These are phyloP conservation scores for Helleia helle DNA, from an alignment of 2,888 invertebrate species.

Conservation along the genomic window DNA sequence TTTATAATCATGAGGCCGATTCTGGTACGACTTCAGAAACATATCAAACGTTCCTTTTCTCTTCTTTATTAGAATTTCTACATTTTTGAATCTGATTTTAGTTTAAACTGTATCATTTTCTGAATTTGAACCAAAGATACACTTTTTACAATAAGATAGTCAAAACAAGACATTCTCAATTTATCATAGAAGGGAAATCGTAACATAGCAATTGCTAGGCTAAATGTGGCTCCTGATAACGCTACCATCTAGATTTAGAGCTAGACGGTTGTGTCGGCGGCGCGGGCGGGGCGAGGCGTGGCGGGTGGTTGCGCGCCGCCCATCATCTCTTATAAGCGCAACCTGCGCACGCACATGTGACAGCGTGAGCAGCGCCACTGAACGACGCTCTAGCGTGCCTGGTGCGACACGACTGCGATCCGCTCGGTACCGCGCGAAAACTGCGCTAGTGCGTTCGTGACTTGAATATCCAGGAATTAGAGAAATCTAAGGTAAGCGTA, in stretches of 20 bases:
- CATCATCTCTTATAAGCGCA: slow-evolving; percentile 44
- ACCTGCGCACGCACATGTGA: slow-evolving; percentile 30
- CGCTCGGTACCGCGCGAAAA: slow-evolving; percentile 21
- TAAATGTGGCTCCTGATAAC: slow-evolving; percentile 3
- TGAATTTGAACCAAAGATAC: too few relatives aligned
- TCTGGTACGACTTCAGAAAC: too few relatives aligned
- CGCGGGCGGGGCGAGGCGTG: slow-evolving; percentile 47
- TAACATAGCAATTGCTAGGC: neutral
- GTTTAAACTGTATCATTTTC: too few relatives aligned
- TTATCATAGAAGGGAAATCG: neutral
- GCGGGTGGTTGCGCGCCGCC: slow-evolving; percentile 48
- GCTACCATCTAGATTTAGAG: slow-evolving; percentile 4
- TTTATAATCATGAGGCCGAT: too few relatives aligned
- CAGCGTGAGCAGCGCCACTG: slow-evolving; percentile 37
- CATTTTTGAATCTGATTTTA: too few relatives aligned
- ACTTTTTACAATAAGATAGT: too few relatives aligned
- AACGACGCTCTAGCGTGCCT: slow-evolving; percentile 30
- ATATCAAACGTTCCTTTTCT: too few relatives aligned
- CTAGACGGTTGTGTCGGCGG: slow-evolving; percentile 25
- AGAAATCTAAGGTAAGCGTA: slow-evolving; percentile 15
- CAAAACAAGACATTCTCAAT: too few relatives aligned
- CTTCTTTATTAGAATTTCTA: too few relatives aligned
- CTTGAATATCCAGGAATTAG: neutral
- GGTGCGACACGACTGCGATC: slow-evolving; percentile 28
- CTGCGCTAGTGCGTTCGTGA: slow-evolving; percentile 15